Evolutionary conservation across 2,113 vertebrate genomes (phyloP).

Genomic region (Anarhynchus alexandrinus): DNA sequence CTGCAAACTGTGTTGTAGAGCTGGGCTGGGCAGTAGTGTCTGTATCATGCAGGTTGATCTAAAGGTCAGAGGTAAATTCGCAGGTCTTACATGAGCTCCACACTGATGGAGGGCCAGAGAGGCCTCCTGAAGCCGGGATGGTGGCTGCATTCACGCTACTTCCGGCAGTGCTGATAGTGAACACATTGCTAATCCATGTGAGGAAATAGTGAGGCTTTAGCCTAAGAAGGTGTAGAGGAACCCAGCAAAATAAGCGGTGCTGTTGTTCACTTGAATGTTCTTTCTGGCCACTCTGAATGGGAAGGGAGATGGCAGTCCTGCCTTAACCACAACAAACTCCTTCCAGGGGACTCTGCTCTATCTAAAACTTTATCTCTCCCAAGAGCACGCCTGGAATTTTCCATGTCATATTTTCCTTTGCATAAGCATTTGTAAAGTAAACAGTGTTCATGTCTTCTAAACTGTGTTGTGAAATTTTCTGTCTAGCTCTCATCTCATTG

Average conservation of each 20-base stretch:
- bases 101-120: not conserved
- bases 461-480: not conserved
- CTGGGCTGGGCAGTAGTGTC: not conserved
- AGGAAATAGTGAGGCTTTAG: not conserved
- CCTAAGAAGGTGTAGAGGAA: not conserved
- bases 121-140: not conserved
- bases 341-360: not conserved
- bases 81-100: not conserved
- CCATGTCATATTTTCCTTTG: not conserved
- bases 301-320: not conserved
- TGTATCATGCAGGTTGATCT: not conserved
- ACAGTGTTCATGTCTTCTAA: not conserved
- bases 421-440: not conserved
- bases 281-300: not conserved
- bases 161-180: not conserved
- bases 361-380: not conserved
- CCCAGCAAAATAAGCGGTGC: not conserved
- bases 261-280: not conserved
- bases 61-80: not conserved
- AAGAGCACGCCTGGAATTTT: not conserved
- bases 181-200: not conserved
- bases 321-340: not conserved
- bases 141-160: not conserved
- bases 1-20: not conserved
- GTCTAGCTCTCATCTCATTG: not conserved